Evolutionary conservation across 2,113 vertebrate genomes (phyloP), one percentile per base, ranked within the genome.

Genomic region (Tiliqua scincoides): DNA sequence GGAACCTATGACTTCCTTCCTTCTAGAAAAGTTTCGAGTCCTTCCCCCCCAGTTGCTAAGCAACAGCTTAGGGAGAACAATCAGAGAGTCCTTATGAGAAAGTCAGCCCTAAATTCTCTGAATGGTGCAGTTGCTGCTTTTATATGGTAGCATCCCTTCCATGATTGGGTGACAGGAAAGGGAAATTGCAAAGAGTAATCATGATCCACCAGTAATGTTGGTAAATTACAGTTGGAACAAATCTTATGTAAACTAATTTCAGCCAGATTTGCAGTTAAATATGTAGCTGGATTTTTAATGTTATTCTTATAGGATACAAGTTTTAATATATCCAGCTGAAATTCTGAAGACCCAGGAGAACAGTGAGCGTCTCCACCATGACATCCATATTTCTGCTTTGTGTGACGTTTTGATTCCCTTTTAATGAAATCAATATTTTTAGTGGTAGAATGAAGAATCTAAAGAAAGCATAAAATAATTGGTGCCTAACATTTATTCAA

Each of bases 1-100:
- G 23, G 63, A 27, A 83, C 43, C n/a, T 2, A n/a, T 0, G 10
- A 0, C 12, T 1, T 57, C 54, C 12, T 1, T 57, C 54, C 11
- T 90, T 88, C 82, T 62, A 7, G 54, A 61, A 27, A 62, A 79
- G 12, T 30, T 79, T 63, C 43, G 20, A 27, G 25, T 37, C 4
- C 48, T 71, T 21, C n/a, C 17, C 8, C 68, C 65, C 32, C 30
- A 77, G 37, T 62, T 73, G 35, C 82, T 73, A 62, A 83, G 70
- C 82, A 83, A 83, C 35, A 18, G 27, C 57, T 59, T 72, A 21
- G 20, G 68, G 25, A 83, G 54, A 74, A 62, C 70, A 23, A n/a
- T 83, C 82, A 61, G 27, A 83, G 35, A 73, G 57, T 21, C 70
- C 71, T 61, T 23, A 82, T 3, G 30, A 70, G n/a, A 68, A 18